phyloP scores from a whole-genome alignment of 2,888 invertebrate species.

The Nowickia ferox region DNA sequence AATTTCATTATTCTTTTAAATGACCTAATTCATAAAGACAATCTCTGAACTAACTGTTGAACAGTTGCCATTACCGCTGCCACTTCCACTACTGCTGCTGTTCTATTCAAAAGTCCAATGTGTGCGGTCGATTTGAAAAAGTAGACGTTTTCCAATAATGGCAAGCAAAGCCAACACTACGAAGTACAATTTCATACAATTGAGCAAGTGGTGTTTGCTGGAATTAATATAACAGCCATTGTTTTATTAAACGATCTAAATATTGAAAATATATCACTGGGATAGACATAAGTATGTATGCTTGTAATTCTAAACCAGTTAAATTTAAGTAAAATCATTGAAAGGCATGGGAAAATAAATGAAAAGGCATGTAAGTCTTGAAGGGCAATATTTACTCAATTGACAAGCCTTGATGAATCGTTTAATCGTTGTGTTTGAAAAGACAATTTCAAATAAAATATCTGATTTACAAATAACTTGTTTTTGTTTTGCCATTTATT shows the following conservation, averaged over 20 bases:
- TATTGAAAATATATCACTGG: not conserved
- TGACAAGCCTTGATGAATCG: too few relatives aligned
- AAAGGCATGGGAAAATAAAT: too few relatives aligned
- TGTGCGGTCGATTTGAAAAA: conserved; percentile 47
- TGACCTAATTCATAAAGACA: conserved; percentile 56
- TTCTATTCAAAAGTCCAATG: conserved; percentile 30
- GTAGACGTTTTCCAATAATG: conserved; percentile 8
- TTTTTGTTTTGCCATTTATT: too few relatives aligned
- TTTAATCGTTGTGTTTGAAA: too few relatives aligned
- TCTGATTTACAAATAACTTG: too few relatives aligned
- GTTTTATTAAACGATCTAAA: not conserved
- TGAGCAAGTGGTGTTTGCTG: not conserved
- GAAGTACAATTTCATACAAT: conserved; percentile 5
- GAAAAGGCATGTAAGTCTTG: too few relatives aligned
- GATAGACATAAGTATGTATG: too few relatives aligned
- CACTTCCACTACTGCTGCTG: conserved; percentile 1
- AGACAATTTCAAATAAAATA: too few relatives aligned
- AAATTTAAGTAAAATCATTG: too few relatives aligned
- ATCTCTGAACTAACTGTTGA: conserved; percentile 30
- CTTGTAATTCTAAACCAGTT: too few relatives aligned
- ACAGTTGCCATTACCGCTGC: not conserved
- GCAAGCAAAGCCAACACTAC: not conserved
- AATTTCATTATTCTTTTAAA: not conserved
- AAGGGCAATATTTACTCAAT: too few relatives aligned
- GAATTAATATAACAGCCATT: not conserved